Evolutionary conservation across 2,888 invertebrate genomes (phyloP).

Genomic region (Willowsia nigromaculata): DNA sequence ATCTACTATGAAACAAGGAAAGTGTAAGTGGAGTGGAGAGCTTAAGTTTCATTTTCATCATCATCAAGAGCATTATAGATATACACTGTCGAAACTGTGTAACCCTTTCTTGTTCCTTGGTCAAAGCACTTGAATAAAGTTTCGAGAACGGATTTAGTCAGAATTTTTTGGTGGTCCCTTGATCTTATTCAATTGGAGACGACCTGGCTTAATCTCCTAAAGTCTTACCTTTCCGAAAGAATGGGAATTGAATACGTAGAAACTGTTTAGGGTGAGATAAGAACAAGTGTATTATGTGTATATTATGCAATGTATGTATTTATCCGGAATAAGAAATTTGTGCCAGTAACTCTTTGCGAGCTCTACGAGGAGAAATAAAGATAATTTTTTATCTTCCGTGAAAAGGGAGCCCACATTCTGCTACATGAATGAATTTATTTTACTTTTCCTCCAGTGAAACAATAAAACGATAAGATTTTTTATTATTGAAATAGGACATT

Average conservation of each 20-base stretch:
- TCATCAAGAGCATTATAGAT: neutral
- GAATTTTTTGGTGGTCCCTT: constrained; percentile 68
- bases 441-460: constrained; percentile 34
- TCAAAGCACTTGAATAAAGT: neutral
- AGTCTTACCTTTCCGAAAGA: neutral
- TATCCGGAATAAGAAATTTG: constrained; percentile 49
- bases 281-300: neutral
- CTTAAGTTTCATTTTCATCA: constrained; percentile 38
- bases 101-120: constrained; percentile 3
- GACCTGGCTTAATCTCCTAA: constrained; percentile 55
- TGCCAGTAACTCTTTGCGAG: constrained; percentile 4
- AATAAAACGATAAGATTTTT: constrained; percentile 65
- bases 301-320: neutral
- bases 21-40: constrained; percentile 62
- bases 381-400: constrained; percentile 59
- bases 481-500: constrained; percentile 64
- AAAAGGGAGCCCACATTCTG: constrained; percentile 30
- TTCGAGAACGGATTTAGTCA: constrained; percentile 14
- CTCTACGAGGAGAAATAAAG: constrained; percentile 59
- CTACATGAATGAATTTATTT: constrained; percentile 57
- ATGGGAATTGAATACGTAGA: constrained; percentile 26
- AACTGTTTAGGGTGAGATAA: constrained; percentile 26
- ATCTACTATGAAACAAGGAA: constrained; percentile 53
- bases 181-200: constrained; percentile 40
- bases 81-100: neutral